A percentile compares a stretch with the other conserved stretches of the same genome.
Conservation (phyloP, 2,888 invertebrate genomes). For the Uropetala carovei region DNA sequence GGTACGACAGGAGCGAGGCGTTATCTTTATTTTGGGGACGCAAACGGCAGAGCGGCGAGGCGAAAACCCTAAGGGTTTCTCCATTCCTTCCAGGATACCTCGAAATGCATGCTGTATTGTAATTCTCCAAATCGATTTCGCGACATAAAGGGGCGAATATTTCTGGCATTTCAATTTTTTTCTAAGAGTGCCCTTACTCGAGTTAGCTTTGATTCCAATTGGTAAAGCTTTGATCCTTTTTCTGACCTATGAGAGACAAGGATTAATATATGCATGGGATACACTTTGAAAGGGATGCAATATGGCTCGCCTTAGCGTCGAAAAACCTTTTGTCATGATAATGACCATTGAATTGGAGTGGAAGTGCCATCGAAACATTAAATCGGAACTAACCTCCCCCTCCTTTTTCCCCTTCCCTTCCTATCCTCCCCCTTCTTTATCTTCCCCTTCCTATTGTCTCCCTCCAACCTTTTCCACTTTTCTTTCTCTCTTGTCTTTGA, state of each 20-base stretch:
- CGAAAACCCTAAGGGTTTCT: too few species aligned
- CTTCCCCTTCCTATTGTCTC: not conserved
- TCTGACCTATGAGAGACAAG: not conserved
- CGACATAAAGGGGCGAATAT: not conserved
- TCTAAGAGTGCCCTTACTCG: not conserved
- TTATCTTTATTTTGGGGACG: too few species aligned
- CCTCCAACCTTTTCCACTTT: too few species aligned
- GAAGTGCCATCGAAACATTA: slow-evolving; percentile 47
- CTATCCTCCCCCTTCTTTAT: not conserved
- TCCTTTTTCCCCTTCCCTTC: not conserved
- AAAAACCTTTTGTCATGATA: slow-evolving; percentile 53
- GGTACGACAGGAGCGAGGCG: too few species aligned
- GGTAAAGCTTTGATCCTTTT: not conserved
- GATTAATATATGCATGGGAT: slow-evolving; percentile 27
- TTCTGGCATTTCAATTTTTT: not conserved
- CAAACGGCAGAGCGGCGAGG: too few species aligned
- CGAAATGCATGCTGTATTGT: too few species aligned
- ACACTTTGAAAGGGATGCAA: slow-evolving; percentile 25
- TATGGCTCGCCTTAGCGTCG: slow-evolving; percentile 19
- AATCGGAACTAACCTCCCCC: not conserved
- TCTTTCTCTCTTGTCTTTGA: too few species aligned
- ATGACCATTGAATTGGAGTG: not conserved
- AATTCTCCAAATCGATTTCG: not conserved
- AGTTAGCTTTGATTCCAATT: slow-evolving; percentile 8
- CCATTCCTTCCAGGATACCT: too few species aligned